phyloP scores from a whole-genome alignment of 64 coral and sea anemone genomes.

The Cladopsammia gracilis region DNA sequence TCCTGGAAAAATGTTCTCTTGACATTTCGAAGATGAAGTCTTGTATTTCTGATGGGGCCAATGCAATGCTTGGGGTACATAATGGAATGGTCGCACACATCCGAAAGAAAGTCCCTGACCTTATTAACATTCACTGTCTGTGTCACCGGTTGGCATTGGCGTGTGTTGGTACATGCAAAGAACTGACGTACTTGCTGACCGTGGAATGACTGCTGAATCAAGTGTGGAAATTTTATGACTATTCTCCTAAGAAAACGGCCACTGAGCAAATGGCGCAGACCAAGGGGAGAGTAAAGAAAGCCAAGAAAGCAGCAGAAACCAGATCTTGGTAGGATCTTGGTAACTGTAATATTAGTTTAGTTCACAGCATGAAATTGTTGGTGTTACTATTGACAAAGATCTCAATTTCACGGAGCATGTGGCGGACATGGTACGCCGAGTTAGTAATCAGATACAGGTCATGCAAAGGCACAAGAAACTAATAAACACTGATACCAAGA shows the following conservation, averaged over 20 bases:
- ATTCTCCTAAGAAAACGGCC: slow-evolving; percentile 29
- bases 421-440: too few species aligned
- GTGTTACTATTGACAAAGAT: neutral
- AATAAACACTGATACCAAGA: too few species aligned
- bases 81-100: slow-evolving; percentile 43
- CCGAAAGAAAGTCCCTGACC: neutral
- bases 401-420: too few species aligned
- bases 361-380: neutral
- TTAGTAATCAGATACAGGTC: too few species aligned
- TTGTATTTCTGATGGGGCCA: slow-evolving; percentile 53
- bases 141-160: slow-evolving; percentile 46
- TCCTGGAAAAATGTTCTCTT: neutral
- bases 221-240: slow-evolving; percentile 51
- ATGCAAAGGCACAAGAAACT: too few species aligned
- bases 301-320: slow-evolving; percentile 7
- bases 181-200: slow-evolving; percentile 15
- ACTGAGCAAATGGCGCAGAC: neutral
- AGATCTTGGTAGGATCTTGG: too few species aligned
- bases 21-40: neutral
- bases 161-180: slow-evolving; percentile 19
- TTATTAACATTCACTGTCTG: slow-evolving; percentile 40
- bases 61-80: slow-evolving; percentile 30
- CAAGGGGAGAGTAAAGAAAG: neutral
- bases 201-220: slow-evolving; percentile 24
- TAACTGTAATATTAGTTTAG: too few species aligned